phyloP scores from a whole-genome alignment of 2,113 vertebrate species.

The Lipotes vexillifer region DNA sequence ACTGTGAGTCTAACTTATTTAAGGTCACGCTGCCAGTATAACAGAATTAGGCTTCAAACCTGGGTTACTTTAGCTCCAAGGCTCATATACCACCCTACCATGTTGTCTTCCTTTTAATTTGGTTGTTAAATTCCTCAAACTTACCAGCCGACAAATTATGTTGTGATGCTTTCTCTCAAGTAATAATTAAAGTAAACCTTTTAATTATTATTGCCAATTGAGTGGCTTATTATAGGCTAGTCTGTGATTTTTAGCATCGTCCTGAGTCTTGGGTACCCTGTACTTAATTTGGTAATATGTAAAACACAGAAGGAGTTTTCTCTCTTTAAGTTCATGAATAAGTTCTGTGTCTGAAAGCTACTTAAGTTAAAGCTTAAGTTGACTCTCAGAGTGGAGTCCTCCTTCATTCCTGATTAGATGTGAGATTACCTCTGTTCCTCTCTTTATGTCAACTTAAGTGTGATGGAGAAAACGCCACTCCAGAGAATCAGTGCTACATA shows the following conservation, averaged over 20 bases:
- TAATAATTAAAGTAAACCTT: neutral
- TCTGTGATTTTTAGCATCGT: slow-evolving; percentile 3
- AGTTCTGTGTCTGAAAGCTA: neutral
- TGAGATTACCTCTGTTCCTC: slow-evolving; percentile 1
- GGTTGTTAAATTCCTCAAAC: neutral
- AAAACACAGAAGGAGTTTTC: neutral
- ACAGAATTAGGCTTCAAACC: slow-evolving; percentile 22
- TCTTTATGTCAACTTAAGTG: neutral
- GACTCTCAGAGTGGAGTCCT: neutral
- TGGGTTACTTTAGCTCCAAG: neutral
- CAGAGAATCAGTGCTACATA: neutral
- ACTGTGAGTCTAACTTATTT: neutral
- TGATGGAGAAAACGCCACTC: neutral
- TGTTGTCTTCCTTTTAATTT: neutral
- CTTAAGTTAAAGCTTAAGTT: neutral
- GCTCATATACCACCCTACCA: neutral
- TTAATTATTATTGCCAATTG: neutral
- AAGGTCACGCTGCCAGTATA: neutral
- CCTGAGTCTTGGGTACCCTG: neutral
- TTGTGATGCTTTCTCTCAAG: neutral
- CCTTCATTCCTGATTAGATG: neutral
- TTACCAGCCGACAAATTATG: neutral
- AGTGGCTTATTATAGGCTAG: neutral
- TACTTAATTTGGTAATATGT: neutral
- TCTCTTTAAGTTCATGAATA: slow-evolving; percentile 1